Conservation (phyloP, 2,888 invertebrate genomes). For the Drosophila nigricruria region DNA sequence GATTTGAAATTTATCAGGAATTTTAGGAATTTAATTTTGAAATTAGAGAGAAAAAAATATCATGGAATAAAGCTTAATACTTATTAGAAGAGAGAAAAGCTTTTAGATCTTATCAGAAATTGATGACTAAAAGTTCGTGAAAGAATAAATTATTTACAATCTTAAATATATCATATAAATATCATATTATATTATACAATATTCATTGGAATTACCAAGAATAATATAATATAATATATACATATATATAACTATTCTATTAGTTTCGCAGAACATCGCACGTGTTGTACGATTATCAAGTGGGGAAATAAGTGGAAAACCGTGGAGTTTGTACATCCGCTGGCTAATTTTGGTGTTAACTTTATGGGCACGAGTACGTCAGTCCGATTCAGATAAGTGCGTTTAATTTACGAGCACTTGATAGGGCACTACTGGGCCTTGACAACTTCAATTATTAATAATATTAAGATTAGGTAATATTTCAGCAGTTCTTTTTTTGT, state of each 20-base stretch:
- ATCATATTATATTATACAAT: neutral
- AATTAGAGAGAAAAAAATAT: neutral
- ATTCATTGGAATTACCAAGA: neutral
- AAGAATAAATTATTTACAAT: neutral
- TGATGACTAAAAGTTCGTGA: neutral
- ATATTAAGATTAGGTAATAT: slow-evolving; percentile 20
- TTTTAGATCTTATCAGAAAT: neutral
- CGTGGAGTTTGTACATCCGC: slow-evolving; percentile 27
- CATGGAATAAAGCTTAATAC: neutral
- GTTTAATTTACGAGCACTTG: slow-evolving; percentile 40
- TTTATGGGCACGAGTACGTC: slow-evolving; percentile 28
- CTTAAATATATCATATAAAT: too few relatives aligned
- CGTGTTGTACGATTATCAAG: neutral
- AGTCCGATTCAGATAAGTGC: slow-evolving; percentile 39
- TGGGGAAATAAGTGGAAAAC: slow-evolving; percentile 14
- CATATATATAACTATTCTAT: neutral
- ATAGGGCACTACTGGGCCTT: slow-evolving; percentile 35
- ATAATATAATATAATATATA: neutral
- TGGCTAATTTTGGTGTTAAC: slow-evolving; percentile 11
- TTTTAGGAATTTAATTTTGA: neutral
- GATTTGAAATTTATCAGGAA: neutral
- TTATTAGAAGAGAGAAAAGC: neutral
- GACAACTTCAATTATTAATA: slow-evolving; percentile 37
- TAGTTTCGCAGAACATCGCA: neutral
- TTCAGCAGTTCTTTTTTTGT: neutral